A percentile compares a stretch with the other conserved stretches of the same genome.
These are phyloP conservation scores for Patiria miniata DNA, from an alignment of 35 echinoderm and acorn worm genomes.

Conservation along the genomic window DNA sequence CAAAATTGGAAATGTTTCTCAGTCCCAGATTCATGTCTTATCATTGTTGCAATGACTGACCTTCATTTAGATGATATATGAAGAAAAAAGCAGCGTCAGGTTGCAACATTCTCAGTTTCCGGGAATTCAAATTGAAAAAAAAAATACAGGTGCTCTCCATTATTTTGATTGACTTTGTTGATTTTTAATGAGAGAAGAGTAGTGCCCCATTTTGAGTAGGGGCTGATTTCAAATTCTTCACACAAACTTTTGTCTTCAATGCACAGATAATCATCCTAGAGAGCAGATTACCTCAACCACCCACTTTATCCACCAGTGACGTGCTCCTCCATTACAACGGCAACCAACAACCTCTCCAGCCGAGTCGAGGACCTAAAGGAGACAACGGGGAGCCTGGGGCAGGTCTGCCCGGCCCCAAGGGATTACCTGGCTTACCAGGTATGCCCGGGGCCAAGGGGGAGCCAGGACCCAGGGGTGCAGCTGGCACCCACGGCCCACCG, in stretches of 20 bases:
- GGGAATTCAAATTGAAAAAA: no score
- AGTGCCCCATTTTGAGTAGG: no score
- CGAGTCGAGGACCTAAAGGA: neutral
- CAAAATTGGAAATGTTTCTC: no score
- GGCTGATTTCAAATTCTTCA: no score
- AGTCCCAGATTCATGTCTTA: no score
- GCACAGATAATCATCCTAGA: neutral
- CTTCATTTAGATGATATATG: no score
- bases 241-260: neutral
- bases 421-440: neutral
- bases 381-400: neutral
- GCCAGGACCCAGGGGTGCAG: neutral
- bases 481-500: constrained; percentile 5
- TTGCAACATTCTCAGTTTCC: no score
- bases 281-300: neutral
- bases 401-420: neutral
- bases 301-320: neutral
- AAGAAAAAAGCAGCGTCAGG: no score
- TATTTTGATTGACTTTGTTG: no score
- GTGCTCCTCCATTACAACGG: neutral
- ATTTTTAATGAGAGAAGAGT: no score
- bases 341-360: neutral
- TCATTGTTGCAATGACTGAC: no score
- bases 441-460: neutral
- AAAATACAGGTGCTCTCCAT: no score